Evolutionary conservation across 92 coral and sea anemone species (phyloP).

Genomic region (Metridium senile): DNA sequence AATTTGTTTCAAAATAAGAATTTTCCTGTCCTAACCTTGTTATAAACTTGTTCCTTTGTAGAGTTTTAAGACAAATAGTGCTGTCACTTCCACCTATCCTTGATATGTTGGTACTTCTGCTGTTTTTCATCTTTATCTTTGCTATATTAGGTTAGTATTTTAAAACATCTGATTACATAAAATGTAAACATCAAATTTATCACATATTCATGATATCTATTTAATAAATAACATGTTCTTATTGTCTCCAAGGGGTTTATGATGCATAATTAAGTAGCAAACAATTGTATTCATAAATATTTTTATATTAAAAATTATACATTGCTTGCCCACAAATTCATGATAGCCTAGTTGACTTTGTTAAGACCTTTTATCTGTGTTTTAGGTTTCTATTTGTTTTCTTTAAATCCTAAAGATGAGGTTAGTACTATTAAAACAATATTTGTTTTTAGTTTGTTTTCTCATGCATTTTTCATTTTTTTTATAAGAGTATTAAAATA

Average conservation of each 20-base stretch:
- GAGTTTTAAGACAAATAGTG: conserved; percentile 84
- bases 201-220: no score
- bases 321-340: not conserved
- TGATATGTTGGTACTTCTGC: conserved; percentile 80
- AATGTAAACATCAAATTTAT: not conserved
- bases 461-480: not conserved
- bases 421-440: conserved; percentile 51
- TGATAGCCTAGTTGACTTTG: not conserved
- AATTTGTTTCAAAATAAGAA: no score
- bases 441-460: not conserved
- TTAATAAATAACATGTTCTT: no score
- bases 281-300: no score
- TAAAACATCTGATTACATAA: not conserved
- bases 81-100: conserved; percentile 94
- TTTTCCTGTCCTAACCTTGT: no score
- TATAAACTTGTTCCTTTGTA: conserved; percentile 17
- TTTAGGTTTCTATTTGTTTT: conserved; percentile 91
- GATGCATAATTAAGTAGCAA: no score
- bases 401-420: conserved; percentile 85
- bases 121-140: conserved; percentile 86
- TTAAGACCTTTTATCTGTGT: not conserved
- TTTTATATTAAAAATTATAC: no score
- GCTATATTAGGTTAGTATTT: conserved; percentile 81
- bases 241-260: no score
- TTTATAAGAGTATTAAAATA: no score